Conservation (phyloP, 2,888 invertebrate genomes). For the Lasioglossum leucozonium region DNA sequence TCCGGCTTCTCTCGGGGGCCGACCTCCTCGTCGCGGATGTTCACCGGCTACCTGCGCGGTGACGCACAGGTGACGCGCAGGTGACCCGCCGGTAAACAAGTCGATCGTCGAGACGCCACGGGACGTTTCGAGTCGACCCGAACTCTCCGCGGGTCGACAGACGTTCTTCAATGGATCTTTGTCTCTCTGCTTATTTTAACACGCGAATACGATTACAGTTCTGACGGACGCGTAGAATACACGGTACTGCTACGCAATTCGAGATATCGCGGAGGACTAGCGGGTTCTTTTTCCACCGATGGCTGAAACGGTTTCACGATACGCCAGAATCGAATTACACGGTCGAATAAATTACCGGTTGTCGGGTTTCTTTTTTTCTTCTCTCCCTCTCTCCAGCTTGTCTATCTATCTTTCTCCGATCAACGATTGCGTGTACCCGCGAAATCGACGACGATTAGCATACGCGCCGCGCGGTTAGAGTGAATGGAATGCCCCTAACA, state of each 20-base stretch:
- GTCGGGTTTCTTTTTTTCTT: neutral
- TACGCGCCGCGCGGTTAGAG: constrained; percentile 31
- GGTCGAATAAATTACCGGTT: constrained; percentile 6
- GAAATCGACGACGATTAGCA: constrained; percentile 24
- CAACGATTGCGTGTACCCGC: constrained; percentile 8
- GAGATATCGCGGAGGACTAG: neutral
- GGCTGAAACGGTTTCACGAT: neutral
- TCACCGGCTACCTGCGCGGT: constrained; percentile 66
- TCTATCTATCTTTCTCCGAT: neutral
- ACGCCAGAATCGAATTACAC: constrained; percentile 8
- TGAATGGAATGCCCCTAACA: constrained; percentile 49
- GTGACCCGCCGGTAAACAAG: constrained; percentile 66
- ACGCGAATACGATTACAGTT: neutral
- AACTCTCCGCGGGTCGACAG: neutral
- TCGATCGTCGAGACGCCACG: constrained; percentile 27
- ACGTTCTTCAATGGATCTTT: neutral
- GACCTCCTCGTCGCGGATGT: constrained; percentile 45
- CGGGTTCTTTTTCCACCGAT: neutral
- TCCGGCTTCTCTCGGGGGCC: neutral
- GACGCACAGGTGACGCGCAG: constrained; percentile 73
- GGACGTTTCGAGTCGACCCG: constrained; percentile 11
- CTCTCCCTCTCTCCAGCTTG: neutral
- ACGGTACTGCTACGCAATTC: neutral
- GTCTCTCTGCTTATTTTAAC: neutral
- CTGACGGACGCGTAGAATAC: neutral